Base-by-base conservation (phyloP, 2,888 invertebrate genomes). In the Luperina nickerlii region DNA sequence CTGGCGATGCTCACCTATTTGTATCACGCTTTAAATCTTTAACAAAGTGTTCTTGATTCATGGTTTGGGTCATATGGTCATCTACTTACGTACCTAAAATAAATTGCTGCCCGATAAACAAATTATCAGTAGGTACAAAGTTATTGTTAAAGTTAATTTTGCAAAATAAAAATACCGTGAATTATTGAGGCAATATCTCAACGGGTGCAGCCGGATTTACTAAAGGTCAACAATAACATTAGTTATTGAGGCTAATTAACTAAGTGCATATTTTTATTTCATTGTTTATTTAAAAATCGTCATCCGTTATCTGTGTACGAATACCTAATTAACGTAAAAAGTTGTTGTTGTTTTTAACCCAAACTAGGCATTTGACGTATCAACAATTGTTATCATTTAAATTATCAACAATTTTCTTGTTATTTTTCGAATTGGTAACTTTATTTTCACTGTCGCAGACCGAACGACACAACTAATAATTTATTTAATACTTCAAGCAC, bases 361-460 rank as follows among this genome's bases (percentile, higher is more conserved):
- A 67, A 78, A 67, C 79, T 78, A 54, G 54, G 32, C 66, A 67
- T 62, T 70, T 65, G 51, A 73, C 65, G 54, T 45, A 73, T 42
- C 76, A 71, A 57, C 24, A 67, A 54, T 51, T 80, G 71, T 81
- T 75, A 38, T 68, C 70, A 67, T 71, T 63, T n/a, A 62, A 74
- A 54, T 48, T 24, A 54, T 62, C 63, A 78, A 83, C 38, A 83
- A 75, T 76, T 67, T 48, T 54, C 57, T 51, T 70, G 69, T 70
- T 78, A 54, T 51, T 70, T 38, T 38, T 38, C 13, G 66, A 60
- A 8, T 67, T 51, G 62, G 27, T 51, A n/a, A 9, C 51, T 70
- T 60, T 27, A 65, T n/a, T 74, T 54, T 60, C 63, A 54, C 45
- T 74, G 48, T 65, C 81, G 42, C 20, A 8, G 45, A 27, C 24